A percentile compares a stretch with the other conserved stretches of the same genome.
Conservation (phyloP, 2,888 invertebrate genomes). For the Matsumyia berberina region DNA sequence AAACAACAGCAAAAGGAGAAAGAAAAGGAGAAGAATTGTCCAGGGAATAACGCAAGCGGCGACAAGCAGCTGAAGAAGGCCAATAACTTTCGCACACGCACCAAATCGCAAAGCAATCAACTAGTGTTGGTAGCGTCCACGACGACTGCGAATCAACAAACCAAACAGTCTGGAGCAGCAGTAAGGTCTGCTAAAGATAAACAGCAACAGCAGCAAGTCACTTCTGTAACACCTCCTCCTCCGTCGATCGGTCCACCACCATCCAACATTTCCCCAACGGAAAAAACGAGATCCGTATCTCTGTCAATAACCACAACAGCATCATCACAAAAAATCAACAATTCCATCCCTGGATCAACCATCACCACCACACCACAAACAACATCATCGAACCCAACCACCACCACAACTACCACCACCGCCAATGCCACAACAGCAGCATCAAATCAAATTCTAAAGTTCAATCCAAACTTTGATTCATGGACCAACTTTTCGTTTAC, state of each 20-base stretch:
- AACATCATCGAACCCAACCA: constrained; percentile 67
- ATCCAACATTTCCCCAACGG: constrained; percentile 75
- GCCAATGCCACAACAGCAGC: constrained; percentile 58
- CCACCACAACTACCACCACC: constrained; percentile 58
- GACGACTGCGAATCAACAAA: constrained; percentile 54
- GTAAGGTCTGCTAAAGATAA: constrained; percentile 60
- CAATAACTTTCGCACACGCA: constrained; percentile 69
- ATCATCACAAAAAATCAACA: constrained; percentile 74
- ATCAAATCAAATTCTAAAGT: constrained; percentile 78
- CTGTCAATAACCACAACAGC: constrained; percentile 65
- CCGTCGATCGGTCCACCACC: constrained; percentile 75
- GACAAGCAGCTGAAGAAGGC: constrained; percentile 66
- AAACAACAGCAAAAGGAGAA: constrained; percentile 79
- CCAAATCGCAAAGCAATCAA: constrained; percentile 75
- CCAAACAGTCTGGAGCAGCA: constrained; percentile 53
- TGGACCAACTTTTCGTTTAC: constrained; percentile 84
- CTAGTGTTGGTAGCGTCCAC: constrained; percentile 57
- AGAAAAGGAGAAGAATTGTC: constrained; percentile 63
- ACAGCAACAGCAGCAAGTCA: constrained; percentile 56
- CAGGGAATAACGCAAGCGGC: constrained; percentile 53
- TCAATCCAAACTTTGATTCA: constrained; percentile 83
- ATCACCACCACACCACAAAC: constrained; percentile 72
- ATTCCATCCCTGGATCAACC: constrained; percentile 72
- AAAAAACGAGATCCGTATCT: constrained; percentile 68
- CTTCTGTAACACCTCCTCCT: constrained; percentile 52